phyloP scores from a whole-genome alignment of 2,888 invertebrate genomes.

The Brachypalpus laphriformis region DNA sequence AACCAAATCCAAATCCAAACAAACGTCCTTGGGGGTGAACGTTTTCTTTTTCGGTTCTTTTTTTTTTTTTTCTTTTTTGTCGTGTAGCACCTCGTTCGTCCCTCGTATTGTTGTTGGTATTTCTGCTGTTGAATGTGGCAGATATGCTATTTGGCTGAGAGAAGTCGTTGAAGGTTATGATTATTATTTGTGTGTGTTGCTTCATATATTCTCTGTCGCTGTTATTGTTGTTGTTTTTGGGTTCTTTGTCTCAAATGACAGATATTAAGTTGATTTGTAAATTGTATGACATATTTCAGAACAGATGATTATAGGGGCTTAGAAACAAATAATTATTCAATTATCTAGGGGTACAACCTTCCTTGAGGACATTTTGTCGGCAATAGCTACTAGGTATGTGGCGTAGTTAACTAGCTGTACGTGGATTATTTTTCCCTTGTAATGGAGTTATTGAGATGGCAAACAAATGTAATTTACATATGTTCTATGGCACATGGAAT shows the following conservation, averaged over 20 bases:
- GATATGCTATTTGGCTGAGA: slow-evolving; percentile 33
- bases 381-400: not conserved
- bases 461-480: not conserved
- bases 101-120: not conserved
- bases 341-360: slow-evolving; percentile 11
- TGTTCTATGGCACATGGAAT: not conserved
- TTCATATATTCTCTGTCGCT: not conserved
- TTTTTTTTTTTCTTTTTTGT: not conserved
- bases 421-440: not conserved
- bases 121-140: slow-evolving; percentile 31
- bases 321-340: slow-evolving; percentile 30
- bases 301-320: slow-evolving; percentile 35
- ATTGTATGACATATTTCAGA: slow-evolving; percentile 47
- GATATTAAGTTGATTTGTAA: slow-evolving; percentile 49
- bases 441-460: not conserved
- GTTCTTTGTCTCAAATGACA: slow-evolving; percentile 53
- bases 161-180: slow-evolving; percentile 52
- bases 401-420: not conserved
- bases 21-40: slow-evolving; percentile 58
- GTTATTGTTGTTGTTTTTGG: not conserved
- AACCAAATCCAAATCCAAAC: slow-evolving; percentile 34
- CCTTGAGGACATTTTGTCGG: not conserved
- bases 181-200: slow-evolving; percentile 22
- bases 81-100: slow-evolving; percentile 6
- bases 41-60: slow-evolving; percentile 4